Evolutionary conservation across 2,797 vertebrate genomes (phyloP).

Genomic region (Lacerta viridis): DNA sequence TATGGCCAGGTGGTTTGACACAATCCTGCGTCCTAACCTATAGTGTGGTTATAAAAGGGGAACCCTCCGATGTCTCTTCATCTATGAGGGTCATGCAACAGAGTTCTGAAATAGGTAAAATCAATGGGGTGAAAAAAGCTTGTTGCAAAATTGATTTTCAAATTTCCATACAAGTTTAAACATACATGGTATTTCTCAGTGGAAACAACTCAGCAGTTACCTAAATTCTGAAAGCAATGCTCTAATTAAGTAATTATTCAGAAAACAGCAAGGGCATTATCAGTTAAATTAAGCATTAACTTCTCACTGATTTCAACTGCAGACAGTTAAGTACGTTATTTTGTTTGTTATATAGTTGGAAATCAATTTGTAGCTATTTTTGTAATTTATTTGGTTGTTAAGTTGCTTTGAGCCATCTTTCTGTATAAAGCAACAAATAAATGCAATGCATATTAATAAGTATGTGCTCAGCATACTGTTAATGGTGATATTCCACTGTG

Average conservation of each 20-base stretch:
- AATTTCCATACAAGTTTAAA: background rate
- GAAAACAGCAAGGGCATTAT: background rate
- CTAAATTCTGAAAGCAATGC: background rate
- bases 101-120: background rate
- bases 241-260: slow-evolving; percentile 17
- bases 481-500: no score
- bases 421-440: no score
- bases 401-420: no score
- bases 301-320: background rate
- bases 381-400: no score
- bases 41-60: background rate
- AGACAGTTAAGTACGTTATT: background rate
- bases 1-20: background rate
- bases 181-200: background rate
- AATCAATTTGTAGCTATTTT: no score
- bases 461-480: no score
- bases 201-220: background rate
- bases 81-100: background rate
- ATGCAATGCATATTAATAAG: no score
- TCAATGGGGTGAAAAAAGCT: no score
- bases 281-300: background rate
- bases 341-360: no score
- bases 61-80: background rate
- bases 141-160: background rate
- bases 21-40: background rate